Conservation (phyloP, 2,113 vertebrate genomes). For the Trogon melanurus region DNA sequence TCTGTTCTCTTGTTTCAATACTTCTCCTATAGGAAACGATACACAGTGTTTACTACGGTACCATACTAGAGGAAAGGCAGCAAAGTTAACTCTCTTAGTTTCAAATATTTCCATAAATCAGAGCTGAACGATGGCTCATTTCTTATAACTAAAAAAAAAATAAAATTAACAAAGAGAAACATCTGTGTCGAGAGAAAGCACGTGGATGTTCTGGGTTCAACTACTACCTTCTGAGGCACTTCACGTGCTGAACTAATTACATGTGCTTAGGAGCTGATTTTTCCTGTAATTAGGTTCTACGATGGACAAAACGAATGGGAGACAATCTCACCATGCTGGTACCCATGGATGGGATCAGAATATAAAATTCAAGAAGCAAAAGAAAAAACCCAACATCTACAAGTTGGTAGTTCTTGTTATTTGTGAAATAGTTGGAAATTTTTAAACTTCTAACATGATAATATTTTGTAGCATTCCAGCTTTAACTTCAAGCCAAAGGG, state of each 20-base stretch:
- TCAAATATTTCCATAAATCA: neutral
- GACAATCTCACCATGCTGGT: neutral
- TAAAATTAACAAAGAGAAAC: neutral
- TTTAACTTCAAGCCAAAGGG: neutral
- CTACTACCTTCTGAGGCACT: neutral
- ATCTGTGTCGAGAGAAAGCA: neutral
- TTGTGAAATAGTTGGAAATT: neutral
- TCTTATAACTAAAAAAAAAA: neutral
- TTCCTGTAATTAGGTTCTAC: neutral
- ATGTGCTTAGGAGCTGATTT: too few relatives aligned
- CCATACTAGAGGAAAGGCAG: neutral
- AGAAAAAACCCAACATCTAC: fast-evolving
- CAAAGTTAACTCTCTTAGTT: neutral
- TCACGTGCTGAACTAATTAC: neutral
- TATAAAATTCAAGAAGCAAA: neutral
- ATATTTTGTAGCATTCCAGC: neutral
- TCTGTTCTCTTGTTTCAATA: neutral
- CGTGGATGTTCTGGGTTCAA: neutral
- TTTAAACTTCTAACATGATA: neutral
- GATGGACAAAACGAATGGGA: neutral
- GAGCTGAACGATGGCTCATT: neutral
- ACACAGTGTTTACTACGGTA: neutral
- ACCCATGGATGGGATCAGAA: neutral
- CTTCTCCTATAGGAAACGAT: neutral
- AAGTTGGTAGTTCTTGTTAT: neutral